These are phyloP conservation scores for Paguma larvata DNA, from an alignment of 2,797 vertebrate species.

Conservation along the genomic window DNA sequence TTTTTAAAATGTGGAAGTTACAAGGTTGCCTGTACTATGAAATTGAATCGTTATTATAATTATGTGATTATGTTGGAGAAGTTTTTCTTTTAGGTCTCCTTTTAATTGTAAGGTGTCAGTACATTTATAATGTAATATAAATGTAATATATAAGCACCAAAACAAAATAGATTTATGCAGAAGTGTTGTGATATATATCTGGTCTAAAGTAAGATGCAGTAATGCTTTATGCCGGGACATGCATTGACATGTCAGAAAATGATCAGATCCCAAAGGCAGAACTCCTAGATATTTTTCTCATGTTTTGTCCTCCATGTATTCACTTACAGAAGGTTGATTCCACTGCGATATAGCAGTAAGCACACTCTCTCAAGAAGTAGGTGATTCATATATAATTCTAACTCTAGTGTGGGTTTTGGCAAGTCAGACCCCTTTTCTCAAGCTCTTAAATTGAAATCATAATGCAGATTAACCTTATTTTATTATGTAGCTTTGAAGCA, in stretches of 20 bases:
- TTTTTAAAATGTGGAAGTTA: neutral
- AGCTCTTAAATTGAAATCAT: neutral
- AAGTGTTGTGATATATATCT: neutral
- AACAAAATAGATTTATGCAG: neutral
- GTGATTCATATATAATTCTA: neutral
- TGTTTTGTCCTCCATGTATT: neutral
- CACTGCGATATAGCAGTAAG: accelerated
- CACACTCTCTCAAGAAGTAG: neutral
- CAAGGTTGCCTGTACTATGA: neutral
- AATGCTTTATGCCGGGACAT: neutral
- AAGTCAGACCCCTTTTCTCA: neutral
- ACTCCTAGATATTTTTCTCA: neutral
- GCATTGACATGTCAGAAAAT: neutral
- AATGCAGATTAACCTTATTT: neutral
- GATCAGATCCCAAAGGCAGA: neutral
- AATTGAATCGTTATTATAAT: neutral
- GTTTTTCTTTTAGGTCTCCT: neutral
- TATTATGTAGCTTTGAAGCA: neutral
- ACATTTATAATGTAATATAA: neutral
- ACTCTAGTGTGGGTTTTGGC: neutral
- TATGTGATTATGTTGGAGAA: neutral
- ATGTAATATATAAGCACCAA: neutral
- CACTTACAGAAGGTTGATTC: neutral
- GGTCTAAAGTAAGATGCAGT: neutral
- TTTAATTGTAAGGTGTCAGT: neutral